Conservation (phyloP, 2,113 vertebrate genomes). For the Mus spicilegus region DNA sequence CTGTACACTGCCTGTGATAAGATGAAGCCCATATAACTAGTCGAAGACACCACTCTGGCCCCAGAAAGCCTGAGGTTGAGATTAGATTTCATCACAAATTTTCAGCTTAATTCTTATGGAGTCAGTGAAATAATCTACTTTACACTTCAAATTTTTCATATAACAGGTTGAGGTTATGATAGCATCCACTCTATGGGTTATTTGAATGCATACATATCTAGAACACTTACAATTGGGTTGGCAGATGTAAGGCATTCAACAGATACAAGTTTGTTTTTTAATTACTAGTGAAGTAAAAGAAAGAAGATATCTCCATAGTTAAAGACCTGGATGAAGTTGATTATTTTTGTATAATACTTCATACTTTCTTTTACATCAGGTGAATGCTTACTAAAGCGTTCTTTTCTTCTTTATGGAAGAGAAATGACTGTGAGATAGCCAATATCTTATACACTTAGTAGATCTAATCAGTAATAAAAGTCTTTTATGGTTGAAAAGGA, state of each 20-base stretch:
- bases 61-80: background rate
- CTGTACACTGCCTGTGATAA: background rate
- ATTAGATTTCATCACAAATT: conserved; percentile 7
- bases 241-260: background rate
- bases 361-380: background rate
- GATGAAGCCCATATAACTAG: background rate
- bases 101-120: background rate
- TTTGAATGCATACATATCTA: background rate
- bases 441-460: background rate
- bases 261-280: background rate
- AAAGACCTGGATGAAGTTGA: background rate
- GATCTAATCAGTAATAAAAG: background rate
- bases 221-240: background rate
- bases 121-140: background rate
- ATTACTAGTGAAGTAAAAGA: conserved; percentile 10
- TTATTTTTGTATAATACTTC: conserved; percentile 21
- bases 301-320: background rate
- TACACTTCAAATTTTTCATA: background rate
- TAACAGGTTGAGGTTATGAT: background rate
- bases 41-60: background rate
- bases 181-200: background rate
- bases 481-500: background rate
- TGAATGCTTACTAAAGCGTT: background rate
- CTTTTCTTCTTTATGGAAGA: background rate
- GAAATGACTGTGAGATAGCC: background rate